phyloP scores from a whole-genome alignment of 1,140 invertebrate species.

The Heliconius melpomene region DNA sequence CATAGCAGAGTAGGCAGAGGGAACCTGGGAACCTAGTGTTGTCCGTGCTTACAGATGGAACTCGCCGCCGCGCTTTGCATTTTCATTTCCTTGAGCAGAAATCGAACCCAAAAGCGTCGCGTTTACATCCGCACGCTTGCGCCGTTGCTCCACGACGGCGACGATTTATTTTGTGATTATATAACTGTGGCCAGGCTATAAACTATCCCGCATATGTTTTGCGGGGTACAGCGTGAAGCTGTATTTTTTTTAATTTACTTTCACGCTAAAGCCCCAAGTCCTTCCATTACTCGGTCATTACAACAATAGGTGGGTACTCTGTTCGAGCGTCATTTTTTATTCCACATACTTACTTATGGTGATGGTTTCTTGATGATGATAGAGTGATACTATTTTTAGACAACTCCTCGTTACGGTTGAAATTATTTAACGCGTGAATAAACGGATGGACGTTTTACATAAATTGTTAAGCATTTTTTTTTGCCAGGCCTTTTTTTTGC shows the following conservation, averaged over 20 bases:
- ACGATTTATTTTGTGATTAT: too few species aligned
- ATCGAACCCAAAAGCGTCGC: too few species aligned
- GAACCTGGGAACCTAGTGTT: too few species aligned
- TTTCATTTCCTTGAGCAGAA: too few species aligned
- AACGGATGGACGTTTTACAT: not conserved
- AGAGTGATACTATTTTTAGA: slow-evolving; percentile 28
- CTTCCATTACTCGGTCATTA: slow-evolving; percentile 43
- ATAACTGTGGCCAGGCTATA: too few species aligned
- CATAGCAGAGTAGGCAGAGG: too few species aligned
- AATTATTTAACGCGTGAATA: slow-evolving; percentile 25
- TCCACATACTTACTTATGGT: slow-evolving; percentile 41
- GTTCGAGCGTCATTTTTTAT: slow-evolving; percentile 44
- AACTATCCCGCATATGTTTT: too few species aligned
- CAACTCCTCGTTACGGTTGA: slow-evolving; percentile 24
- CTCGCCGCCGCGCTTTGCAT: too few species aligned
- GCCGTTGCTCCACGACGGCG: too few species aligned
- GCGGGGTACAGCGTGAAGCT: not conserved
- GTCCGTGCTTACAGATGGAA: too few species aligned
- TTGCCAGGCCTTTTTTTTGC: not conserved
- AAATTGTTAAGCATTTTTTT: not conserved
- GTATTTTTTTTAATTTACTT: not conserved
- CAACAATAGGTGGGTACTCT: slow-evolving; percentile 33
- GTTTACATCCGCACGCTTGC: too few species aligned
- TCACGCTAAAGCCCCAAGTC: slow-evolving; percentile 18
- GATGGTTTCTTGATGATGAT: slow-evolving; percentile 47